Evolutionary conservation across 2,113 vertebrate genomes (phyloP).

Genomic region (Phoenicopterus ruber): DNA sequence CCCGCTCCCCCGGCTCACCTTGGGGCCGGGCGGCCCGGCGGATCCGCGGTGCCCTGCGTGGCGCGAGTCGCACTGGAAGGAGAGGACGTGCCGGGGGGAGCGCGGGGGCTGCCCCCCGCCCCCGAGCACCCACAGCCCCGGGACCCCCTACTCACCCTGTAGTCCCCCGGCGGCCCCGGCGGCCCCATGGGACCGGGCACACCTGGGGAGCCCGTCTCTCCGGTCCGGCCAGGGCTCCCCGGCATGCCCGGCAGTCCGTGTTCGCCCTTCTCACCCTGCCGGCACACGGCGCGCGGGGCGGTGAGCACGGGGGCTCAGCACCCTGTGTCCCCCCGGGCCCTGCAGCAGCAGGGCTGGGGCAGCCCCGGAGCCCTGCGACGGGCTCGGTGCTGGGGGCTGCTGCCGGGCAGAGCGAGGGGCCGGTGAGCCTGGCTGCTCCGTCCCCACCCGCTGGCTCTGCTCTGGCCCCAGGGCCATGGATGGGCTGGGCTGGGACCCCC

Average conservation of each 20-base stretch:
- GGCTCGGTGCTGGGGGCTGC: not conserved
- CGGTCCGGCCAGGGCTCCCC: not conserved
- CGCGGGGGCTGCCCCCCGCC: fast-evolving
- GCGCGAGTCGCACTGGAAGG: not conserved
- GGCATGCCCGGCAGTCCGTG: conserved; percentile 5
- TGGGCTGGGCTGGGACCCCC: not conserved
- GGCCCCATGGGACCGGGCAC: conserved; percentile 39
- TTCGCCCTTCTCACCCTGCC: conserved; percentile 54
- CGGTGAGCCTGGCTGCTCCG: not conserved
- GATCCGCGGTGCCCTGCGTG: not conserved
- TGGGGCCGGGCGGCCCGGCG: not conserved
- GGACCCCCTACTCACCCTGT: conserved; percentile 7
- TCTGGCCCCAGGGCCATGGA: not conserved
- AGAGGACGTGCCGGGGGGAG: not conserved
- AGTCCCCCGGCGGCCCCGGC: not conserved
- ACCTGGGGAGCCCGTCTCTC: not conserved
- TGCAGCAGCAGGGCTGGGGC: fast-evolving
- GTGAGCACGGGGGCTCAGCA: not conserved
- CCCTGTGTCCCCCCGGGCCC: fast-evolving
- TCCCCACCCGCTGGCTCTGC: not conserved
- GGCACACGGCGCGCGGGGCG: not conserved
- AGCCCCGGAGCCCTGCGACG: not conserved
- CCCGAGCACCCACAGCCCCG: fast-evolving
- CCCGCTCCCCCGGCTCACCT: not conserved
- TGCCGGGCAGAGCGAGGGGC: fast-evolving